phyloP scores from a whole-genome alignment of 2,113 vertebrate species.

The Trematomus loennbergii region DNA sequence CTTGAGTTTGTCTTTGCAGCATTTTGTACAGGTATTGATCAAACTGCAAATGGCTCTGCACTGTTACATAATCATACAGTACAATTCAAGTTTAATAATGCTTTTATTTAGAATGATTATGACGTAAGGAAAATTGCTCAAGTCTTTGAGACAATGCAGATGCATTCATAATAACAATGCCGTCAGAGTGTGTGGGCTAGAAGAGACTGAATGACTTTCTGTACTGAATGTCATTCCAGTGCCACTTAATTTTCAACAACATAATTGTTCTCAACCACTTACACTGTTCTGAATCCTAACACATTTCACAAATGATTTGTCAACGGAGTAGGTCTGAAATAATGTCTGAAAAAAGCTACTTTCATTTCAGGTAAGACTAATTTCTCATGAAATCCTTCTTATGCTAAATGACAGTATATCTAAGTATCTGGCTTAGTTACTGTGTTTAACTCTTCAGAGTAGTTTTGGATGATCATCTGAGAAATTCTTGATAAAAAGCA shows the following conservation, averaged over 20 bases:
- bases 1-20: background rate
- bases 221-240: slow-evolving; percentile 39
- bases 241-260: slow-evolving; percentile 74
- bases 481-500: background rate
- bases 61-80: background rate
- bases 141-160: slow-evolving; percentile 6
- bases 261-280: slow-evolving; percentile 73
- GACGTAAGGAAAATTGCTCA: background rate
- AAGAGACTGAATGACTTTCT: slow-evolving; percentile 31
- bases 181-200: slow-evolving; percentile 60
- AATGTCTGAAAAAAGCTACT: slow-evolving; percentile 57
- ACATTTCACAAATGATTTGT: slow-evolving; percentile 41
- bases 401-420: too few species aligned
- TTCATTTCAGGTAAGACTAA: slow-evolving; percentile 70
- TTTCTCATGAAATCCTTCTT: background rate
- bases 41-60: background rate
- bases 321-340: slow-evolving; percentile 35
- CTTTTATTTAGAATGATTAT: slow-evolving; percentile 12
- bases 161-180: slow-evolving; percentile 21
- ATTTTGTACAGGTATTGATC: background rate
- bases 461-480: background rate
- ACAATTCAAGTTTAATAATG: background rate
- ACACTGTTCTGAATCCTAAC: slow-evolving; percentile 51
- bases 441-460: background rate
- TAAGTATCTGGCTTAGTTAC: background rate